Base-by-base conservation (phyloP, 2,797 vertebrate genomes). In the Lagodon rhomboides region DNA sequence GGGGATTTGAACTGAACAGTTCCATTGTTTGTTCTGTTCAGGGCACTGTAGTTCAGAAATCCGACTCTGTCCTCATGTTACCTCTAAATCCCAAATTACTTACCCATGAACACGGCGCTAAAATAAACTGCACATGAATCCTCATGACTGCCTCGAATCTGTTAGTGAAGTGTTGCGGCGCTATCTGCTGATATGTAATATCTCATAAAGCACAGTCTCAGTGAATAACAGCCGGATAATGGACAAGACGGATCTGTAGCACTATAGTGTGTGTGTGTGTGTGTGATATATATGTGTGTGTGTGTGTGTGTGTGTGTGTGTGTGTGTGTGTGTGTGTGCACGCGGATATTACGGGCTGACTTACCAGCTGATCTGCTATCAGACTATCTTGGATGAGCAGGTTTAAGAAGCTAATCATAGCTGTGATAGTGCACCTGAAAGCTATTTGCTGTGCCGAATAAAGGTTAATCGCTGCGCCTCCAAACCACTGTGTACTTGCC, bases 21-120 rank as follows among this genome's bases (percentile, higher is more conserved):
- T 67, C 11, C 12, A 53, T 46, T 82, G 66, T 86, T 87, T 90
- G 78, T 78, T 75, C 58, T 82, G 82, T 55, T 69, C 5, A 0
- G 43, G 68, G 22, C 67, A 65, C 20, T 27, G 1, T 43, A 70
- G 84, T 68, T 80, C 85, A 85, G 22, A 53, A 11, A 56, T 75
- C 46, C 4, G 27, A 41, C 53, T 78, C 64, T 80, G 82, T 87
- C 79, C 85, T 85, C 25, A 1, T 22, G 9, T 79, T 60, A 80
- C 75, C 65, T 82, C 77, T 74, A 59, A 83, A 79, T 84, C 81
- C 30, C 34, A 17, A 73, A 75, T 73, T 60, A 34, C 12, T 27
- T 59, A 47, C 25, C 58, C 18, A 43, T 23, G 16, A 69, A 46
- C 3, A 0, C 27, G 15, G 70, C 16, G 2, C 71, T 63, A 50